A percentile compares a stretch with the other conserved stretches of the same genome.
Conservation (phyloP, 2,113 vertebrate species). For the Camelus dromedarius region DNA sequence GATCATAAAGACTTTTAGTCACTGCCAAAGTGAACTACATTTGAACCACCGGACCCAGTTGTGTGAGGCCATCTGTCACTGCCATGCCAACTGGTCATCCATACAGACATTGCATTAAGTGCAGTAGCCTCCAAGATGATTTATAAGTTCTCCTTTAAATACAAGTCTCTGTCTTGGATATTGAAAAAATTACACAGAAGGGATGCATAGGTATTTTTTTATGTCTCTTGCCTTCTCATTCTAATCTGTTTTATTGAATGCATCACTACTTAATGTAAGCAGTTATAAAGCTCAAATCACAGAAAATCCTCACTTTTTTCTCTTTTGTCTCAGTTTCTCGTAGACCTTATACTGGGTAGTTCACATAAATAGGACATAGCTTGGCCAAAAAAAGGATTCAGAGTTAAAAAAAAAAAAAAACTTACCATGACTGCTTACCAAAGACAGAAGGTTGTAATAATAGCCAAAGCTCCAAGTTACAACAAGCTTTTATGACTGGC, state of each 20-base stretch:
- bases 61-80: constrained; percentile 77
- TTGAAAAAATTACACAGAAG: constrained; percentile 31
- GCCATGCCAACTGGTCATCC: constrained; percentile 77
- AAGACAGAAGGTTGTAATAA: constrained; percentile 11
- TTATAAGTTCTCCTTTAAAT: constrained; percentile 72
- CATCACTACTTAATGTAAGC: neutral
- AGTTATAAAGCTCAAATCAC: constrained; percentile 48
- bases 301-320: constrained; percentile 46
- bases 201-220: neutral
- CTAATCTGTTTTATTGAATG: constrained; percentile 43
- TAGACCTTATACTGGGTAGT: neutral
- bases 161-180: constrained; percentile 40
- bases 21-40: constrained; percentile 79
- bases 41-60: constrained; percentile 71
- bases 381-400: neutral
- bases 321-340: constrained; percentile 39
- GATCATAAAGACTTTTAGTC: constrained; percentile 80
- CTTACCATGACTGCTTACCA: neutral
- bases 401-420: neutral
- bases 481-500: constrained; percentile 38
- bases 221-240: constrained; percentile 45
- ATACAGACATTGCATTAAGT: constrained; percentile 59
- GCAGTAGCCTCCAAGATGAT: constrained; percentile 58
- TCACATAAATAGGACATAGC: neutral
- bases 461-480: constrained; percentile 49